Base-by-base conservation (phyloP, 2,797 vertebrate genomes). In the Aythya fuligula region DNA sequence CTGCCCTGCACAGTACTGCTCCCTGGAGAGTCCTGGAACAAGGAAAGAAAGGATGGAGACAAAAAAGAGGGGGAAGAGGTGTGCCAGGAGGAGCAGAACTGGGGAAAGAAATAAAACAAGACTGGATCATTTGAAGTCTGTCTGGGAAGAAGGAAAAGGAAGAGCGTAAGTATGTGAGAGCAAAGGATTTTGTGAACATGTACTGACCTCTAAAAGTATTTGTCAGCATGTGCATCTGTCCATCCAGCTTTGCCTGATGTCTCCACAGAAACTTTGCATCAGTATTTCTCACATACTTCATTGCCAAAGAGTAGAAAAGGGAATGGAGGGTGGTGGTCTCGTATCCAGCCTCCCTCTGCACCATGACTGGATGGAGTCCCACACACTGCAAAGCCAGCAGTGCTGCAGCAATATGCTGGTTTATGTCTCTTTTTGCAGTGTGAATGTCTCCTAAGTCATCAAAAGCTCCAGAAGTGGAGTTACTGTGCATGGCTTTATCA, bases 61-160 rank as follows among this genome's bases (percentile, higher is more conserved):
- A 61, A 83, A 87, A 57, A 9, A 0, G 1, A 2, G 21, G 2
- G 19, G 17, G 6, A 2, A 49, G 53, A 24, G 25, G 13, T 25
- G 8, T 39, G 7, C 62, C 36, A 18, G 43, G 21, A 71, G 49
- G 24, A 74, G n/a, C 12, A 56, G 39, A 71, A 80, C 0, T 39
- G 14, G 11, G 17, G 15, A 45, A 39, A 39, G n/a, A 27, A 54
- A 62, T 22, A 53, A 74, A 80, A 69, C 0, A 3, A 43, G 64
- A 15, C 6, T 22, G 36, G 14, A 6, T 85, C 1, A 0, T 12
- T 80, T 34, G 17, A 72, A 67, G 45, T 43, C 64, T 7, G 1
- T 4, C 1, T 9, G 30, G 47, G 65, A 80, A 61, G 58, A 41
- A 30, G 72, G 62, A 28, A 74, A 76, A 85, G 32, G 28, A 53